Percentiles rank a stretch among this genome's conserved stretches.
Evolutionary conservation across 2,888 invertebrate species (phyloP).

Genomic region (Drosophila vallismaia): DNA sequence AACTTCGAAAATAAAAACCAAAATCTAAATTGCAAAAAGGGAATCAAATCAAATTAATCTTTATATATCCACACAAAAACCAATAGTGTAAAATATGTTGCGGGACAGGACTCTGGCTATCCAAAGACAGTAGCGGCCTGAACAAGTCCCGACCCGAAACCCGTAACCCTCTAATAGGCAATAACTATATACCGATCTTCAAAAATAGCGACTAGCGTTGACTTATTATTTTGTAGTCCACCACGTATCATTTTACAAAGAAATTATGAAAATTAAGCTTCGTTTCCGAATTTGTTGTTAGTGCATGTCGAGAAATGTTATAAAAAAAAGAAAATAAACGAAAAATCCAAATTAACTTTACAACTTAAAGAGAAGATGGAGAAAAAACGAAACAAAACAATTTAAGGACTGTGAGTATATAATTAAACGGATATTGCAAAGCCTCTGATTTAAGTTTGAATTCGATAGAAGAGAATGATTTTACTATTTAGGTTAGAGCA

Average conservation of each 20-base stretch:
- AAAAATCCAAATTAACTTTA: conserved; percentile 21
- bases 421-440: conserved; percentile 51
- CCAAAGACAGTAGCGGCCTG: conserved; percentile 58
- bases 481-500: conserved; percentile 36
- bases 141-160: conserved; percentile 30
- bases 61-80: conserved; percentile 18
- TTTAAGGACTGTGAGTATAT: conserved; percentile 66
- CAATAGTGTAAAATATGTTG: conserved; percentile 7
- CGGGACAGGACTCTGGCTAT: conserved; percentile 45
- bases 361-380: conserved; percentile 12
- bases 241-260: conserved; percentile 30
- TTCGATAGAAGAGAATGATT: conserved; percentile 25
- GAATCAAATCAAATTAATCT: conserved; percentile 24
- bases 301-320: conserved; percentile 56
- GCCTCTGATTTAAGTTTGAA: conserved; percentile 47
- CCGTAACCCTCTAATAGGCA: conserved; percentile 7
- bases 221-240: conserved; percentile 15
- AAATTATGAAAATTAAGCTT: conserved; percentile 31
- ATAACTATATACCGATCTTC: conserved; percentile 60
- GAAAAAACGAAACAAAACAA: conserved; percentile 25
- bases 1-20: conserved; percentile 7
- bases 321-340: conserved; percentile 32
- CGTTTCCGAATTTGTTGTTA: conserved; percentile 47
- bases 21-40: conserved; percentile 23
- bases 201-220: conserved; percentile 47